Evolutionary conservation across 2,113 vertebrate genomes (phyloP).

Genomic region (Fregata magnificens): DNA sequence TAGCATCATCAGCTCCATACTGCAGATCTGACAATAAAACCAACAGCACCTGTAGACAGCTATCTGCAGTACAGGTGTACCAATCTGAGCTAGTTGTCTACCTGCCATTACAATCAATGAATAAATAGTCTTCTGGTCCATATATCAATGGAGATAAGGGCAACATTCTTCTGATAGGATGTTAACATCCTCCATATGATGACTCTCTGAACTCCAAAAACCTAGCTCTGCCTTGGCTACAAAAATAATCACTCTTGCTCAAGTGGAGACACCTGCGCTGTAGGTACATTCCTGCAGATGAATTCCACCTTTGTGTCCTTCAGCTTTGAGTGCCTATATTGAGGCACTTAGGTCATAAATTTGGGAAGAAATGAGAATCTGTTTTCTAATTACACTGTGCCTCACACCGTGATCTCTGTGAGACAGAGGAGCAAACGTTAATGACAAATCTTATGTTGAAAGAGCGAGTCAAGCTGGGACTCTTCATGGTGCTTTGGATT

Average conservation of each 20-base stretch:
- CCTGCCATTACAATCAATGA: not conserved
- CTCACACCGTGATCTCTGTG: not conserved
- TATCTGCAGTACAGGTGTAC: not conserved
- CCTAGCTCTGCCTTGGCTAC: not conserved
- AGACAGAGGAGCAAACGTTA: not conserved
- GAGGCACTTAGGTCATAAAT: not conserved
- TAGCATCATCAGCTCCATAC: not conserved
- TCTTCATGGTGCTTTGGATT: not conserved
- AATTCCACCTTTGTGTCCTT: not conserved
- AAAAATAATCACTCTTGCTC: not conserved
- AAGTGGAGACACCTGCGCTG: not conserved
- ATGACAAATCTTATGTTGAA: not conserved
- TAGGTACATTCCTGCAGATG: not conserved
- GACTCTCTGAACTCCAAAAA: not conserved
- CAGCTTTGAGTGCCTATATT: not conserved
- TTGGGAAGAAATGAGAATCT: not conserved
- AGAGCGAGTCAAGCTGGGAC: not conserved
- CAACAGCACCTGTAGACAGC: not conserved
- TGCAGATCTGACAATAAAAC: not conserved
- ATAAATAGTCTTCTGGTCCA: not conserved
- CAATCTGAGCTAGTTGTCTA: not conserved
- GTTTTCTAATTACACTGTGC: not conserved
- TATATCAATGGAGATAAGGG: not conserved
- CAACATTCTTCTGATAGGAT: not conserved
- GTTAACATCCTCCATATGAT: not conserved